These are phyloP conservation scores for Actinia equina DNA, from an alignment of 64 coral and sea anemone species.

Conservation along the genomic window DNA sequence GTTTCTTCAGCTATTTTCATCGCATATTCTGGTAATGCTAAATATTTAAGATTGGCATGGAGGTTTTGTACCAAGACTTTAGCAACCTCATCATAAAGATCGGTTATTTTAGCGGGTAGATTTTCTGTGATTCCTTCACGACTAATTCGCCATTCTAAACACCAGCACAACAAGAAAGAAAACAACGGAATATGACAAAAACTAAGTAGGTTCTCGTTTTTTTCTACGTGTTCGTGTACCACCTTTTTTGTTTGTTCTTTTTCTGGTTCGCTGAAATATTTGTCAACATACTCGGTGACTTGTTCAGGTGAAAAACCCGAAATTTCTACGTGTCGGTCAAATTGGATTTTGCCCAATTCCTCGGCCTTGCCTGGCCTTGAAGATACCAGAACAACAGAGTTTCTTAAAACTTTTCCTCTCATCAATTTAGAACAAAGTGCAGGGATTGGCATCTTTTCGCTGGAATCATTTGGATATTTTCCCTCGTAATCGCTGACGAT, in stretches of 20 bases:
- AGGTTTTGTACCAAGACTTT: no score
- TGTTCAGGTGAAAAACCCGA: slow-evolving; percentile 5
- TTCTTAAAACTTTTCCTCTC: neutral
- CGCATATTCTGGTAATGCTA: no score
- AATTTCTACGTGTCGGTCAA: slow-evolving; percentile 23
- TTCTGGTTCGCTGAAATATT: slow-evolving; percentile 16
- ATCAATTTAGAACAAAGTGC: slow-evolving; percentile 13
- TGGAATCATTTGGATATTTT: neutral
- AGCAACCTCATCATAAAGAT: no score
- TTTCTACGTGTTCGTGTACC: neutral
- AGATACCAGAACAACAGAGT: neutral
- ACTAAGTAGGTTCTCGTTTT: neutral
- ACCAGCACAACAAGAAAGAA: slow-evolving; percentile 14
- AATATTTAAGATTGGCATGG: no score
- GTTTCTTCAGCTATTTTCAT: no score
- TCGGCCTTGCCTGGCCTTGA: neutral
- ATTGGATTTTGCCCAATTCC: neutral
- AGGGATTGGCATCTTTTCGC: slow-evolving; percentile 17
- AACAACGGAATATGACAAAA: slow-evolving; percentile 13
- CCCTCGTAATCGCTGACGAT: slow-evolving; percentile 10
- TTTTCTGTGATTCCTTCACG: no score
- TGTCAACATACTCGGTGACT: slow-evolving; percentile 19
- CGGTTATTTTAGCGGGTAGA: no score
- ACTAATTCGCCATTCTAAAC: neutral
- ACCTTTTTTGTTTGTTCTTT: slow-evolving; percentile 4